Evolutionary conservation across 2,113 vertebrate species (phyloP).

Genomic region (Oenanthe oenanthe): DNA sequence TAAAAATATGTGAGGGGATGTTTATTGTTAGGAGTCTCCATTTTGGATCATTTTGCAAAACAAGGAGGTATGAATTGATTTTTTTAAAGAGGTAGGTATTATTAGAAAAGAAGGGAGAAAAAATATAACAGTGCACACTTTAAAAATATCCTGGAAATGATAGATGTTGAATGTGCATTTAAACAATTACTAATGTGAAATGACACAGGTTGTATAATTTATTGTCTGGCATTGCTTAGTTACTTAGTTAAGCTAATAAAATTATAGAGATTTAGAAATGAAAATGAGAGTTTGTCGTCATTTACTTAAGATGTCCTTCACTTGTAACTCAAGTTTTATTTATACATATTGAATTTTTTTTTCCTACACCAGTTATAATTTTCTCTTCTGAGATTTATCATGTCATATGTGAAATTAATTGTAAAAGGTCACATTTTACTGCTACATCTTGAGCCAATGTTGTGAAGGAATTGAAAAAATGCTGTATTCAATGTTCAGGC

Average conservation of each 20-base stretch:
- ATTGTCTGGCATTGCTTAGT: neutral
- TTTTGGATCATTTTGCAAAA: neutral
- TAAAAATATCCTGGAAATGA: neutral
- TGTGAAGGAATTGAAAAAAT: neutral
- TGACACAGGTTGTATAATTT: neutral
- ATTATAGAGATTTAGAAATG: neutral
- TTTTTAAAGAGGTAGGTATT: neutral
- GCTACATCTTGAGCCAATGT: neutral
- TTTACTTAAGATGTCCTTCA: neutral
- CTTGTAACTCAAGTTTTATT: neutral
- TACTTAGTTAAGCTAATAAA: neutral
- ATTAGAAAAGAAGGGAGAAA: neutral
- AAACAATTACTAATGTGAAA: neutral
- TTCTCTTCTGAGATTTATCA: neutral
- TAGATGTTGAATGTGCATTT: neutral
- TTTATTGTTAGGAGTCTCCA: neutral
- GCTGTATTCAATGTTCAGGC: neutral
- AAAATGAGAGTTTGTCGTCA: neutral
- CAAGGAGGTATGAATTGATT: neutral
- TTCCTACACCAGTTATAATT: neutral
- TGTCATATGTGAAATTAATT: neutral
- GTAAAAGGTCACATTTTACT: neutral
- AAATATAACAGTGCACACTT: neutral
- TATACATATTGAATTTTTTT: neutral
- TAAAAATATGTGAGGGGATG: accelerated